phyloP scores from a whole-genome alignment of 1,140 invertebrate species.

The Zaprionus taronus region DNA sequence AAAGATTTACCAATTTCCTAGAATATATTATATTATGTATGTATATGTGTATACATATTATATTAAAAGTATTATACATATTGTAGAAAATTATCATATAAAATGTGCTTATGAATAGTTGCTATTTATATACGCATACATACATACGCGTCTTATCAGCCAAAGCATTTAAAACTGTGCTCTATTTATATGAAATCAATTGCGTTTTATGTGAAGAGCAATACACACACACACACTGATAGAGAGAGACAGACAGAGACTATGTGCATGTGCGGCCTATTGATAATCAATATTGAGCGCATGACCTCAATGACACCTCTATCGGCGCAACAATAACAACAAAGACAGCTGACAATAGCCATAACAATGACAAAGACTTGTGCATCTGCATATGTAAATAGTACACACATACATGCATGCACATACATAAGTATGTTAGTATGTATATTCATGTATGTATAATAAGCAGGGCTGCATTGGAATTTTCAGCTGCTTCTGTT shows the following conservation, averaged over 20 bases:
- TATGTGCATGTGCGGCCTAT: slow-evolving; percentile 9
- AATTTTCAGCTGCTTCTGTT: slow-evolving; percentile 19
- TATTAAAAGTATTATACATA: too few species aligned
- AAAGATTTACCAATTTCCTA: not conserved
- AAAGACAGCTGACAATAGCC: slow-evolving; percentile 14
- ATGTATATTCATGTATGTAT: not conserved
- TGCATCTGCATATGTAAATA: not conserved
- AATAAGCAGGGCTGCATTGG: not conserved
- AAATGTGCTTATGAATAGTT: not conserved
- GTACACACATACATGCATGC: not conserved
- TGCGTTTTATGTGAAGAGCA: not conserved
- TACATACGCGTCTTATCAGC: slow-evolving; percentile 18
- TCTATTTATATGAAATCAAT: slow-evolving; percentile 23
- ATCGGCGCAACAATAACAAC: slow-evolving; percentile 13
- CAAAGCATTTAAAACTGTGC: slow-evolving; percentile 5
- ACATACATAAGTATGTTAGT: not conserved
- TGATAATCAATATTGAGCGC: slow-evolving; percentile 55
- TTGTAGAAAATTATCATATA: not conserved
- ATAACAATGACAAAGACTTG: slow-evolving; percentile 24
- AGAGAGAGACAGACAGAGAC: not conserved
- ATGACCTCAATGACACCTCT: slow-evolving; percentile 49
- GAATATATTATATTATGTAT: not conserved
- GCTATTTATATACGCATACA: slow-evolving; percentile 21
- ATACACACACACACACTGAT: not conserved
- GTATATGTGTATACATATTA: not conserved